Conservation (phyloP, 2,797 vertebrate species). For the Geotria australis region DNA sequence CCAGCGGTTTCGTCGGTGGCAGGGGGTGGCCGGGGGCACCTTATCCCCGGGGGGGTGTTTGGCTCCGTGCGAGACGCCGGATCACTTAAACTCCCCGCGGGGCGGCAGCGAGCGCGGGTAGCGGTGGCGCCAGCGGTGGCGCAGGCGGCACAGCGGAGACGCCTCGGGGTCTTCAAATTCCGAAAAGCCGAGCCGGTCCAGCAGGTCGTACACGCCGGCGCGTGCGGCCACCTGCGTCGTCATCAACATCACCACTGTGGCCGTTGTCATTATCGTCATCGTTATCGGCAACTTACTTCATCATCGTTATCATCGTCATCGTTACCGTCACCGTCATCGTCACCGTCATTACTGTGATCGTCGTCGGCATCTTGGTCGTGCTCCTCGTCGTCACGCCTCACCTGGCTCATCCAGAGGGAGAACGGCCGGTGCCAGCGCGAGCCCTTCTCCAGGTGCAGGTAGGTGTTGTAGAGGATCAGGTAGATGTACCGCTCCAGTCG, state of each 20-base stretch:
- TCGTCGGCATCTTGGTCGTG: too few relatives aligned
- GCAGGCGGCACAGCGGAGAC: not conserved
- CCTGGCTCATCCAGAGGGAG: constrained; percentile 1
- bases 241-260: too few relatives aligned
- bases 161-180: constrained; percentile 1
- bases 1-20: too few relatives aligned
- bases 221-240: not conserved
- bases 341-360: too few relatives aligned
- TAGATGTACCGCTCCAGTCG: not conserved
- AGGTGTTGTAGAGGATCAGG: constrained; percentile 1
- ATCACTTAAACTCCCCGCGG: constrained; percentile 79
- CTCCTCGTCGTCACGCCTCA: not conserved
- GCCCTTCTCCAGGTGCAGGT: constrained; percentile 1
- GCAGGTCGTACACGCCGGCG: constrained; percentile 1
- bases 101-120: constrained; percentile 43
- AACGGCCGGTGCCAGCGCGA: constrained; percentile 1
- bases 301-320: too few relatives aligned
- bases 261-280: too few relatives aligned
- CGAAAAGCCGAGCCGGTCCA: constrained; percentile 1
- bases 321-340: too few relatives aligned
- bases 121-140: constrained; percentile 2
- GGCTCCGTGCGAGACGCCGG: constrained; percentile 65
- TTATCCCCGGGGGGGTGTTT: constrained; percentile 67
- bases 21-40: too few relatives aligned
- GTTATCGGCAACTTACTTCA: too few relatives aligned